Conservation (phyloP, 2,888 invertebrate species). For the Uropetala carovei region DNA sequence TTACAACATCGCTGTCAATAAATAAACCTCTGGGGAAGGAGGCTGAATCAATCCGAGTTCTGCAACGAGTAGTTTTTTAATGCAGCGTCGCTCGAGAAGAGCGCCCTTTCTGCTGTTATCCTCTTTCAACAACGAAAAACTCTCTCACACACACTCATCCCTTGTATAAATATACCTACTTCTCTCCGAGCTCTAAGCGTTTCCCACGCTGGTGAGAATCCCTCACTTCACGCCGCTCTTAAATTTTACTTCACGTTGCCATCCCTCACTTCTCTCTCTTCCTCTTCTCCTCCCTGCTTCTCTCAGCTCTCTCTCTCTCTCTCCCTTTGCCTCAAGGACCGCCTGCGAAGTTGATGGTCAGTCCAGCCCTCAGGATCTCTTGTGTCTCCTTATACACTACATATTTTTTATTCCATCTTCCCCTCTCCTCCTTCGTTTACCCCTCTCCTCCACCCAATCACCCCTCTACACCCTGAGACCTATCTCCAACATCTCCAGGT, state of each 20-base stretch:
- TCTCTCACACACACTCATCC: background rate
- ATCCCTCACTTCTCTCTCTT: background rate
- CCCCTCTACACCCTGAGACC: background rate
- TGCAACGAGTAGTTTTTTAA: background rate
- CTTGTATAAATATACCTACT: conserved; percentile 23
- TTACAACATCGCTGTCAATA: background rate
- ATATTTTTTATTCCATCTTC: background rate
- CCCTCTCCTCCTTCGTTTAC: background rate
- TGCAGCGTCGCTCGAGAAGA: background rate
- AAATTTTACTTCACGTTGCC: background rate
- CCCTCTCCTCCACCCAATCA: background rate
- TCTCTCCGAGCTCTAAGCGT: background rate
- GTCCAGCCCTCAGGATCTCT: background rate
- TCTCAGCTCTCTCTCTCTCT: background rate
- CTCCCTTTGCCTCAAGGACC: background rate
- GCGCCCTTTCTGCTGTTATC: background rate
- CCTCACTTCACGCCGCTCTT: conserved; percentile 22
- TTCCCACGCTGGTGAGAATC: conserved; percentile 13
- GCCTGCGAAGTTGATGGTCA: conserved; percentile 14
- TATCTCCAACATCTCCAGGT: conserved; percentile 8
- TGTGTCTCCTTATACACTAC: background rate
- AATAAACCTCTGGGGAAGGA: background rate
- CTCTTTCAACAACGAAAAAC: conserved; percentile 1
- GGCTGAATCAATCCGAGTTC: conserved; percentile 15
- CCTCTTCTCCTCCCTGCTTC: background rate